These are phyloP conservation scores for Donacobius atricapilla DNA, from an alignment of 2,113 vertebrate species.

Conservation along the genomic window DNA sequence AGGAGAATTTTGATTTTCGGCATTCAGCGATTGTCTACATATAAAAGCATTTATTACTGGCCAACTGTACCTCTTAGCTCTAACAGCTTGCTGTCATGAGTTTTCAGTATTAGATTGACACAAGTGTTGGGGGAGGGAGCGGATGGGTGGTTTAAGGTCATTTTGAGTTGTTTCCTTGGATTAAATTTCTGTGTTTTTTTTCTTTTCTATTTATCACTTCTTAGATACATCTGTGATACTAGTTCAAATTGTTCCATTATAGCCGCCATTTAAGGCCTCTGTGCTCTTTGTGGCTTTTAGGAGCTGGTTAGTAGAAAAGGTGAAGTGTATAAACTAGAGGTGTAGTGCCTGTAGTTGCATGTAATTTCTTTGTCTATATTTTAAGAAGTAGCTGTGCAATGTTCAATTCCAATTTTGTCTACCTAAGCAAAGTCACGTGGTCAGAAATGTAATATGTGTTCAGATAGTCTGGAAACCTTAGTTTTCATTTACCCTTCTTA, in stretches of 20 bases:
- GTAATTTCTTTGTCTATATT: neutral
- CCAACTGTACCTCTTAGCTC: neutral
- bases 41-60: neutral
- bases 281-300: neutral
- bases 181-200: neutral
- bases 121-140: neutral
- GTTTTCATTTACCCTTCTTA: neutral
- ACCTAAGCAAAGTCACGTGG: neutral
- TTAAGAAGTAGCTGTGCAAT: neutral
- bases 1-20: neutral
- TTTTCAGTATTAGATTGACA: neutral
- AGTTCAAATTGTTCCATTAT: neutral
- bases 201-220: neutral
- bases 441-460: neutral
- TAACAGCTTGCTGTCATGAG: neutral
- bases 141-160: neutral
- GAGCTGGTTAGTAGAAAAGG: neutral
- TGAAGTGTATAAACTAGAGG: too few species aligned
- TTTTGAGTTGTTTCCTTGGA: neutral
- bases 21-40: neutral
- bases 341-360: accelerated
- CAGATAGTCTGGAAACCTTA: neutral
- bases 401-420: neutral
- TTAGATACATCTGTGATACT: neutral
- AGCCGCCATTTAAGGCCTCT: neutral